phyloP scores from a whole-genome alignment of 2,888 invertebrate species.

The Nomada goodeniana region DNA sequence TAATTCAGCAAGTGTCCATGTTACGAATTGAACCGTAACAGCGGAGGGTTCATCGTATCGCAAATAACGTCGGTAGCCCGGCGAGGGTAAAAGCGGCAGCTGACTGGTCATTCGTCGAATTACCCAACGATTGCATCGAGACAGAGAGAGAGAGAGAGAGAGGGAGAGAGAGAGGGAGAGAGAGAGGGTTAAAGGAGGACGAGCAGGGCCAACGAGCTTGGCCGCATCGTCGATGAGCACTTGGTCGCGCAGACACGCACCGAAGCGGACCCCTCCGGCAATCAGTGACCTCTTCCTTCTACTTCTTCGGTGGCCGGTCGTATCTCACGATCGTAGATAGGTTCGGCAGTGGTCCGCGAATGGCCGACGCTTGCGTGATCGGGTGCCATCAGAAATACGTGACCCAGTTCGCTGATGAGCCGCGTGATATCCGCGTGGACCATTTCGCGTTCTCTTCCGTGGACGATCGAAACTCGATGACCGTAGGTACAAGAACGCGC shows the following conservation, averaged over 20 bases:
- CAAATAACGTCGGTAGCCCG: conserved; percentile 58
- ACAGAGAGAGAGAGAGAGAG: conserved; percentile 13
- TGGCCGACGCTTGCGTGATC: conserved; percentile 59
- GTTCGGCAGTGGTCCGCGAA: conserved; percentile 61
- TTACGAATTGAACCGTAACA: neutral
- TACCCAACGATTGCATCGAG: conserved; percentile 59
- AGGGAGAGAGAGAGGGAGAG: neutral
- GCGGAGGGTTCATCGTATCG: conserved; percentile 24
- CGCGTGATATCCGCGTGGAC: conserved; percentile 64
- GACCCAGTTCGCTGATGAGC: conserved; percentile 78
- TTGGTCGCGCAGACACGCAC: conserved; percentile 23
- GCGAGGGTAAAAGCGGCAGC: conserved; percentile 59
- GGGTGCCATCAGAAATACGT: conserved; percentile 66
- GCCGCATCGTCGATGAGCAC: conserved; percentile 33
- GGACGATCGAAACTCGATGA: neutral
- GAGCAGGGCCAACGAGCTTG: conserved; percentile 55
- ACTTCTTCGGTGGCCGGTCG: conserved; percentile 68
- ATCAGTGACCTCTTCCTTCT: conserved; percentile 70
- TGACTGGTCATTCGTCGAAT: conserved; percentile 66
- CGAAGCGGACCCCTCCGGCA: conserved; percentile 54
- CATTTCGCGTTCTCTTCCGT: neutral
- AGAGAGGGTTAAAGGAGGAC: neutral
- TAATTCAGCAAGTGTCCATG: conserved; percentile 1
- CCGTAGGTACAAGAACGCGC: no score
- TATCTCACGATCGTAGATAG: conserved; percentile 80